A percentile compares a stretch with the other conserved stretches of the same genome.
phyloP scores from a whole-genome alignment of 2,113 vertebrate species.

The Actenoides lindsayi region DNA sequence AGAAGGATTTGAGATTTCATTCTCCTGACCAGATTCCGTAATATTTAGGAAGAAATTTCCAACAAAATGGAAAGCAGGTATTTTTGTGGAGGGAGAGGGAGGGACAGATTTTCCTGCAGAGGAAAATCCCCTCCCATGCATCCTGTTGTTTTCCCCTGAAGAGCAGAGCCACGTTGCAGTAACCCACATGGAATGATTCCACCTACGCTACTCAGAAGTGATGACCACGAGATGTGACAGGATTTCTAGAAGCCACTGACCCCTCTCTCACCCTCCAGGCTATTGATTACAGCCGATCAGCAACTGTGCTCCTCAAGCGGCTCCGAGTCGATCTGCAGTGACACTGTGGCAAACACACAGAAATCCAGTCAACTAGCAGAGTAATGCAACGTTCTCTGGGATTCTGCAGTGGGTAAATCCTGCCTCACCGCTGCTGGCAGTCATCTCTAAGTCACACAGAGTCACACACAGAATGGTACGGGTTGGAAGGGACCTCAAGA shows the following conservation, averaged over 20 bases:
- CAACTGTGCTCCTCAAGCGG: rapidly evolving
- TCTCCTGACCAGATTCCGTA: background rate
- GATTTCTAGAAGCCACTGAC: background rate
- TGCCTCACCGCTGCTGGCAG: background rate
- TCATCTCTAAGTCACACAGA: background rate
- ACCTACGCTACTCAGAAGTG: background rate
- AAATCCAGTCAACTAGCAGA: background rate
- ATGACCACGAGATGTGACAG: background rate
- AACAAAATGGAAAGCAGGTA: background rate
- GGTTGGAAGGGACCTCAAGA: too few species aligned
- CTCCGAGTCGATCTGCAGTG: background rate
- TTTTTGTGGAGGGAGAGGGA: background rate
- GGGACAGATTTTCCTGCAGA: background rate
- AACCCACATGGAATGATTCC: background rate
- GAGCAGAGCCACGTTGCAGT: background rate
- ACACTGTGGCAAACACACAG: rapidly evolving
- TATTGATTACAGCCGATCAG: background rate
- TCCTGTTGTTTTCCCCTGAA: background rate
- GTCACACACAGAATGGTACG: too few species aligned
- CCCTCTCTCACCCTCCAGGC: background rate
- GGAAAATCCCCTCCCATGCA: background rate
- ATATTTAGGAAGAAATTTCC: background rate
- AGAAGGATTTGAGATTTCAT: background rate
- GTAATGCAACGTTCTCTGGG: background rate
- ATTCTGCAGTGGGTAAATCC: background rate